Conservation (phyloP, 2,113 vertebrate genomes). For the Melanocharis versteri region DNA sequence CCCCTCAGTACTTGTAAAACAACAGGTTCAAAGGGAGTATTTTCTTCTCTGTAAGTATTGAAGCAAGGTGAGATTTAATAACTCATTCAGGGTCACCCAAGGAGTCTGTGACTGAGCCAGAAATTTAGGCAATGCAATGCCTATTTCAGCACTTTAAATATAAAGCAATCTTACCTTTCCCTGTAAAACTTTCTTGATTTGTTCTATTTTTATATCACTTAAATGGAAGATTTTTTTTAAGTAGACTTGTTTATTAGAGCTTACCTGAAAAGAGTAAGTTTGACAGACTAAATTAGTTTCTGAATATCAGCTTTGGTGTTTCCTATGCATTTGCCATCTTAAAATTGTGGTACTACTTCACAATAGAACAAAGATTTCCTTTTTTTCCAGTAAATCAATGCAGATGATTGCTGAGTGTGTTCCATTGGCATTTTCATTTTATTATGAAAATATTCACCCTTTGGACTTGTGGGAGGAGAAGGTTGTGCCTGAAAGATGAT, state of each 20-base stretch:
- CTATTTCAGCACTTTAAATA: not conserved
- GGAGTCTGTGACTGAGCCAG: not conserved
- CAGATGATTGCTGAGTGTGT: not conserved
- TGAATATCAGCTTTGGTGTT: not conserved
- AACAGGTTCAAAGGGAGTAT: not conserved
- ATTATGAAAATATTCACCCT: constrained; percentile 29
- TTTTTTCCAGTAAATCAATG: constrained; percentile 40
- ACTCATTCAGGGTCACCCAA: not conserved
- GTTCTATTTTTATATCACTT: not conserved
- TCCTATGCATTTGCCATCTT: not conserved
- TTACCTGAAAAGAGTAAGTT: not conserved
- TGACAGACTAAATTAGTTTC: not conserved
- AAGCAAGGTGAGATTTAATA: not conserved
- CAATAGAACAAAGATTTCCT: not conserved
- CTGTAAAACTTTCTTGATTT: not conserved
- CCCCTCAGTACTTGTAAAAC: not conserved
- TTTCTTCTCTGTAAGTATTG: not conserved
- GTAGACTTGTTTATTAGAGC: not conserved
- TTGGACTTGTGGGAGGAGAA: not conserved
- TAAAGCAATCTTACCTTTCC: not conserved
- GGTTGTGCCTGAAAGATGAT: constrained; percentile 13
- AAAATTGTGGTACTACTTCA: not conserved
- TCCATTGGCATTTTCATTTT: constrained; percentile 20
- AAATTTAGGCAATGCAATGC: not conserved
- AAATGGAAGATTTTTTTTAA: constrained; percentile 10